phyloP scores from a whole-genome alignment of 1,140 invertebrate species.

The Fopius arisanus region DNA sequence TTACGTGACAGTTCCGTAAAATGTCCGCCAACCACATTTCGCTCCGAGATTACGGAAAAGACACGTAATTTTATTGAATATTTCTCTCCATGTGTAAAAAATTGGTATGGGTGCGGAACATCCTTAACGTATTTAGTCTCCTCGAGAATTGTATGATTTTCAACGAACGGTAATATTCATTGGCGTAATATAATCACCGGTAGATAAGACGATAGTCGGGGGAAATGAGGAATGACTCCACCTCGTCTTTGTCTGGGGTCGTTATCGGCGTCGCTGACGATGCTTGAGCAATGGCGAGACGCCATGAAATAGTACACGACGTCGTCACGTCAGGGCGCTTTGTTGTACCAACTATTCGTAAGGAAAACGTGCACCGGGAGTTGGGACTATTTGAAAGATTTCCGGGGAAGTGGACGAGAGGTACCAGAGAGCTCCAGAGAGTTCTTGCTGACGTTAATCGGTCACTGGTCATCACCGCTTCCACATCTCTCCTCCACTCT shows the following conservation, averaged over 20 bases:
- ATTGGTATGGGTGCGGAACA: too few relatives aligned
- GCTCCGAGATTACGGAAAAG: too few relatives aligned
- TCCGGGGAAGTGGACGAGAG: not conserved
- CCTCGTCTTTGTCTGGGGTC: not conserved
- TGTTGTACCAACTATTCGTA: conserved; percentile 13
- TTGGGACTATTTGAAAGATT: not conserved
- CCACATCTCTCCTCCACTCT: conserved; percentile 9
- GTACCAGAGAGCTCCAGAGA: not conserved
- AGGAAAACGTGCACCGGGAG: not conserved
- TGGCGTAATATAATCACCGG: not conserved
- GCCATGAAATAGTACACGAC: conserved; percentile 43
- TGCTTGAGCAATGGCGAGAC: conserved; percentile 37
- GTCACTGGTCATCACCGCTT: conserved; percentile 22
- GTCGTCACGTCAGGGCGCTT: not conserved
- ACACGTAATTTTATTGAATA: too few relatives aligned
- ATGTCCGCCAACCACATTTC: too few relatives aligned
- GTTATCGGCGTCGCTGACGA: conserved; percentile 42
- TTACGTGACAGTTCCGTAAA: too few relatives aligned
- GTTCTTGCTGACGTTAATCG: not conserved
- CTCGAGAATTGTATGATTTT: not conserved
- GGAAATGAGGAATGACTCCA: not conserved
- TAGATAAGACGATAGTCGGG: not conserved
- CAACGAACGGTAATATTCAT: not conserved
- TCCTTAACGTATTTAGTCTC: too few relatives aligned
- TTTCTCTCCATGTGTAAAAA: too few relatives aligned